Evolutionary conservation across 2,797 vertebrate species (phyloP).

Genomic region (Pterois miles): DNA sequence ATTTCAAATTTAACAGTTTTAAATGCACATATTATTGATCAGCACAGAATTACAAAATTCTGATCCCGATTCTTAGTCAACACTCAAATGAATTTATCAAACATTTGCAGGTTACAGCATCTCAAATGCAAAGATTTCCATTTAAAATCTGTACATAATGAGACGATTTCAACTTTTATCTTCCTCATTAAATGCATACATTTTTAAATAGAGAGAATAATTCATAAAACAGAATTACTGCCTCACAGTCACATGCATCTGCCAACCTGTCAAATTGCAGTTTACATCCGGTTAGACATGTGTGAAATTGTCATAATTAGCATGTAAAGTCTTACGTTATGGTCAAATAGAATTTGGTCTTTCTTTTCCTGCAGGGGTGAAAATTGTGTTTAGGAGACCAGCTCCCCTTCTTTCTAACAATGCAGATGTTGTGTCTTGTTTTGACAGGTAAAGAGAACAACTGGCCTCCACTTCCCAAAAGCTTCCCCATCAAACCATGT

Average conservation of each 20-base stretch:
- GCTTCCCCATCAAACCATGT: conserved; percentile 94
- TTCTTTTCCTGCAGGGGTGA: not conserved
- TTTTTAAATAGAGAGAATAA: not conserved
- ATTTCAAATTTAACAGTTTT: too few relatives aligned
- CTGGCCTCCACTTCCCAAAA: conserved; percentile 93
- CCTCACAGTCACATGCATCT: too few relatives aligned
- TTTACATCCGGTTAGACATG: too few relatives aligned
- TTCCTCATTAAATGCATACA: not conserved
- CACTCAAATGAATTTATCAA: too few relatives aligned
- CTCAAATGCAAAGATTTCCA: not conserved
- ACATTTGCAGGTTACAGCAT: too few relatives aligned
- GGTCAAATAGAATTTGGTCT: not conserved
- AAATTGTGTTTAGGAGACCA: not conserved
- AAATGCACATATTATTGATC: too few relatives aligned
- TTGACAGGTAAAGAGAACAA: conserved; percentile 91
- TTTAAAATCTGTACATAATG: not conserved
- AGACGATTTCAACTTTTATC: not conserved
- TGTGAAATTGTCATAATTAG: too few relatives aligned
- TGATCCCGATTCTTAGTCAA: too few relatives aligned
- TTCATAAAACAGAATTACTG: too few relatives aligned
- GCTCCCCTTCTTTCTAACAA: not conserved
- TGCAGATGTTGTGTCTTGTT: not conserved
- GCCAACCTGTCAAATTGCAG: too few relatives aligned
- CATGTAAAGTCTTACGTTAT: too few relatives aligned
- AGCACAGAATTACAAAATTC: too few relatives aligned